phyloP scores from a whole-genome alignment of 2,113 vertebrate species.

The Nesospiza acunhae region DNA sequence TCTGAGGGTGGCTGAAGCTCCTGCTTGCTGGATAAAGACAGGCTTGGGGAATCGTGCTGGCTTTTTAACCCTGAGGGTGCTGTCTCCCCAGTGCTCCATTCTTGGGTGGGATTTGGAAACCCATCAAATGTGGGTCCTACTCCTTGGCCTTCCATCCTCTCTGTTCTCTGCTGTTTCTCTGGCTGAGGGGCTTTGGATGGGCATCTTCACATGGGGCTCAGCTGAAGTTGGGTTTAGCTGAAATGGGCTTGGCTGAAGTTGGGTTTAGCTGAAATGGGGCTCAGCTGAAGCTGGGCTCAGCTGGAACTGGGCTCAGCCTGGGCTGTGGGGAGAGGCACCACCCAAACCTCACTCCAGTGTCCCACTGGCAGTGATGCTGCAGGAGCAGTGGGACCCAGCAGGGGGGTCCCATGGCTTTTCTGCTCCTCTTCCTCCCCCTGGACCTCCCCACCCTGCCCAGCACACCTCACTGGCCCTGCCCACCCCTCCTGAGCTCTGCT shows the following conservation, averaged over 20 bases:
- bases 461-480: neutral
- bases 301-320: neutral
- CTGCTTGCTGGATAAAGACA: neutral
- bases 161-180: neutral
- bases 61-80: neutral
- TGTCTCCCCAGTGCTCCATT: neutral
- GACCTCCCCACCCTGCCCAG: neutral
- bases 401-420: neutral
- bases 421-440: neutral
- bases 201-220: neutral
- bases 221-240: too few relatives aligned
- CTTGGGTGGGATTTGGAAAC: neutral
- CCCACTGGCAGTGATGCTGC: neutral
- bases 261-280: neutral
- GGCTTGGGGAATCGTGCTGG: neutral
- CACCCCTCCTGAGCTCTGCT: neutral
- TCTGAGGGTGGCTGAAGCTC: neutral
- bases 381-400: neutral
- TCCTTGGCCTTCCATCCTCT: neutral
- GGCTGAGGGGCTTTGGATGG: neutral
- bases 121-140: neutral
- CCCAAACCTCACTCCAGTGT: neutral
- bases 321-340: neutral
- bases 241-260: too few relatives aligned
- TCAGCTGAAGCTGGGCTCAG: neutral